phyloP scores from a whole-genome alignment of 2,888 invertebrate species.

The Subacronicta megacephala region DNA sequence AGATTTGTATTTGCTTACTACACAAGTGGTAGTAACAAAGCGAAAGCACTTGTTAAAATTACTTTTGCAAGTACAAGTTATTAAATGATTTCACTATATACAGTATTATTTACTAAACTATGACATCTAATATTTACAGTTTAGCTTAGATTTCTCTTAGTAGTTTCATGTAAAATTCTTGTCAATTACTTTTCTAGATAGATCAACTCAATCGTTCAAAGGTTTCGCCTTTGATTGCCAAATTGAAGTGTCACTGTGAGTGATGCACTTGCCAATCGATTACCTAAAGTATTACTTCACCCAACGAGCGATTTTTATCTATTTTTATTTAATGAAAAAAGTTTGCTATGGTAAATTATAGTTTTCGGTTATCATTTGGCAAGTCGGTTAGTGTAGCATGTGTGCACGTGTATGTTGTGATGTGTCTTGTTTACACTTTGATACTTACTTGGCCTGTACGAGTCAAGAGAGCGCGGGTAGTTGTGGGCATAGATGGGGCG shows the following conservation, averaged over 20 bases:
- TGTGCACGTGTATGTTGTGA: conserved; percentile 37
- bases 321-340: conserved; percentile 48
- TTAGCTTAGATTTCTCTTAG: conserved; percentile 13
- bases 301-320: conserved; percentile 57
- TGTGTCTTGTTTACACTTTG: conserved; percentile 26
- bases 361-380: conserved; percentile 56
- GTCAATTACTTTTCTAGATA: conserved; percentile 25
- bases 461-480: conserved; percentile 93
- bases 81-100: conserved; percentile 57
- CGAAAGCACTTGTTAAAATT: conserved; percentile 41
- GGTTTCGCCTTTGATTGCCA: conserved; percentile 62
- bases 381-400: conserved; percentile 66
- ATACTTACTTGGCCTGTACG: conserved; percentile 96
- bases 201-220: conserved; percentile 49
- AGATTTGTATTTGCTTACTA: conserved; percentile 23
- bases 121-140: conserved; percentile 50
- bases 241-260: conserved; percentile 60
- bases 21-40: conserved; percentile 49
- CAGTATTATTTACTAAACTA: conserved; percentile 54
- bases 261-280: conserved; percentile 70
- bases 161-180: conserved; percentile 19
- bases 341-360: conserved; percentile 27
- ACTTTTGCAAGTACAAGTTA: conserved; percentile 27
- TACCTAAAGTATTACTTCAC: conserved; percentile 55
- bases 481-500: conserved; percentile 96